These are phyloP conservation scores for Oxyura jamaicensis DNA, from an alignment of 2,113 vertebrate genomes.

Conservation along the genomic window DNA sequence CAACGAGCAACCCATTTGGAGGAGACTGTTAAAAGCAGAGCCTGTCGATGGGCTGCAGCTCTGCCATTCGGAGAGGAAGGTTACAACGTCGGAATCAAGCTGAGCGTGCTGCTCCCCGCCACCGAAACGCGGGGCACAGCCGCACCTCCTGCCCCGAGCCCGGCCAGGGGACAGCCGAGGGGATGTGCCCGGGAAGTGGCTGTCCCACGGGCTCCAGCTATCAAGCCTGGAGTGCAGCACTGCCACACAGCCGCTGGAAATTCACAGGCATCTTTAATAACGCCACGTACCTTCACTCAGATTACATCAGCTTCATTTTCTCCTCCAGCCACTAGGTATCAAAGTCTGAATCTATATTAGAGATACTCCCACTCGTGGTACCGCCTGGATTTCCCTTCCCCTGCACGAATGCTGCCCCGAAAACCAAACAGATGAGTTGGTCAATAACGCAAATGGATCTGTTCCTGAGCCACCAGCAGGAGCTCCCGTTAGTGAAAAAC, in stretches of 20 bases:
- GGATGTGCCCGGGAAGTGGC: neutral
- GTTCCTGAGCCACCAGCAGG: constrained; percentile 28
- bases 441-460: constrained; percentile 59
- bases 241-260: neutral
- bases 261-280: neutral
- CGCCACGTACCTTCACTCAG: neutral
- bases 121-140: neutral
- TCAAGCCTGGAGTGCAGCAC: neutral
- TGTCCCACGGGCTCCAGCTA: neutral
- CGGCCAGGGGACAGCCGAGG: neutral
- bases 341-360: neutral
- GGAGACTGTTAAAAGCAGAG: neutral
- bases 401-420: neutral
- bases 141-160: neutral
- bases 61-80: neutral
- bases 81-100: neutral
- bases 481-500: constrained; percentile 18
- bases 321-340: neutral
- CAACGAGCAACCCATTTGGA: rapidly evolving
- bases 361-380: neutral
- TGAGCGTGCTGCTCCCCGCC: rapidly evolving
- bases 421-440: constrained; percentile 9
- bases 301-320: neutral
- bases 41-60: too few relatives aligned
- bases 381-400: neutral